phyloP scores from a whole-genome alignment of 1,140 invertebrate genomes.

The Temnothorax longispinosus region DNA sequence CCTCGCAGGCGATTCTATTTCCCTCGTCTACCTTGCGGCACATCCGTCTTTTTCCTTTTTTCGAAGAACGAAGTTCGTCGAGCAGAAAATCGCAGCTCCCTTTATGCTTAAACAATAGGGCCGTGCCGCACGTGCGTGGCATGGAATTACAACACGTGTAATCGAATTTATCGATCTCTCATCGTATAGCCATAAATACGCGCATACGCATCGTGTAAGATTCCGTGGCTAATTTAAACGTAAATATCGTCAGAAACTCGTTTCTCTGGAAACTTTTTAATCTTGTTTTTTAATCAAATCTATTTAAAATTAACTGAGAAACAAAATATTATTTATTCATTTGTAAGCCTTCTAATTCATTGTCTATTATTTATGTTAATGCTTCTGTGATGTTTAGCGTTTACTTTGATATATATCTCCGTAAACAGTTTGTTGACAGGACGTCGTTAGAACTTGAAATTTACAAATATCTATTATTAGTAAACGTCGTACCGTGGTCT shows the following conservation, averaged over 20 bases:
- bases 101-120: conserved; percentile 36
- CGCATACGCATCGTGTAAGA: neutral
- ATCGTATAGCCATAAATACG: conserved; percentile 26
- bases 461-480: conserved; percentile 25
- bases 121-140: conserved; percentile 28
- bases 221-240: neutral
- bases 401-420: neutral
- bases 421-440: neutral
- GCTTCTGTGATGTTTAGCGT: neutral
- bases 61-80: conserved; percentile 27
- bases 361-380: neutral
- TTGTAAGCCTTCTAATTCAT: neutral
- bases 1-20: conserved; percentile 35
- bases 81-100: conserved; percentile 40
- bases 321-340: neutral
- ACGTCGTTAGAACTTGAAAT: conserved; percentile 7
- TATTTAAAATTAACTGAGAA: neutral
- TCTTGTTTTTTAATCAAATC: neutral
- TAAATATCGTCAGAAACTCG: neutral
- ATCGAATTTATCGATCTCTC: conserved; percentile 28
- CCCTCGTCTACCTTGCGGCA: neutral
- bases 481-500: neutral
- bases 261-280: neutral
- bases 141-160: conserved; percentile 38
- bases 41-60: neutral